Evolutionary conservation across 2,113 vertebrate species (phyloP).

Genomic region (Malaclemys terrapin): DNA sequence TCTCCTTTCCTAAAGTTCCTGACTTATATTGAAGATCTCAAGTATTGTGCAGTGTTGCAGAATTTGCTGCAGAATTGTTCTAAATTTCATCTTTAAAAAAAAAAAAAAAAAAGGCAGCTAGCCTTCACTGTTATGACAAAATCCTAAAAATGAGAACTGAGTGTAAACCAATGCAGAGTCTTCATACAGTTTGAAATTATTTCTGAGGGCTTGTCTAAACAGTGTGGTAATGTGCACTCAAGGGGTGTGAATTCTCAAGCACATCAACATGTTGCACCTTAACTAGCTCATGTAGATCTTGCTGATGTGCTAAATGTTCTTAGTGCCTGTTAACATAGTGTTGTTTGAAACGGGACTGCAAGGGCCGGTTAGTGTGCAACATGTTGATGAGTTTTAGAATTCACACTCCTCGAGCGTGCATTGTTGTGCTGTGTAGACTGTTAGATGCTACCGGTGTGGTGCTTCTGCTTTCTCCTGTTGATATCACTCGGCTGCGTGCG

Average conservation of each 20-base stretch:
- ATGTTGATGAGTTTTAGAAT: too few relatives aligned
- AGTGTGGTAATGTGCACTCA: not conserved
- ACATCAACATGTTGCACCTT: not conserved
- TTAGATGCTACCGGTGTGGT: too few relatives aligned
- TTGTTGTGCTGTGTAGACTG: too few relatives aligned
- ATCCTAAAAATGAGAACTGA: not conserved
- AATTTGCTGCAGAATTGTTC: not conserved
- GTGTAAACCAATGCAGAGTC: not conserved
- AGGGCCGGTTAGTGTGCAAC: too few relatives aligned
- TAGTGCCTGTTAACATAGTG: too few relatives aligned
- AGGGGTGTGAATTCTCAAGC: not conserved
- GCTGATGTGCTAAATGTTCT: too few relatives aligned
- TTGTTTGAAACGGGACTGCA: too few relatives aligned
- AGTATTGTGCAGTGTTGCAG: not conserved
- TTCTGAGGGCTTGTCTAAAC: not conserved
- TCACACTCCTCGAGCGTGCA: too few relatives aligned
- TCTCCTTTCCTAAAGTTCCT: conserved; percentile 38
- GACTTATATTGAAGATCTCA: not conserved
- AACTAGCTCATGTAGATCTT: too few relatives aligned
- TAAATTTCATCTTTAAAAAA: not conserved
- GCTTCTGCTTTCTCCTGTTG: too few relatives aligned
- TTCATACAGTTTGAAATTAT: not conserved
- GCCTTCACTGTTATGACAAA: not conserved
- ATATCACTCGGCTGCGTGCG: too few relatives aligned
- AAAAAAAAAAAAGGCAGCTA: too few relatives aligned